Base-by-base conservation (phyloP, 2,113 vertebrate species). In the Hucho hucho region DNA sequence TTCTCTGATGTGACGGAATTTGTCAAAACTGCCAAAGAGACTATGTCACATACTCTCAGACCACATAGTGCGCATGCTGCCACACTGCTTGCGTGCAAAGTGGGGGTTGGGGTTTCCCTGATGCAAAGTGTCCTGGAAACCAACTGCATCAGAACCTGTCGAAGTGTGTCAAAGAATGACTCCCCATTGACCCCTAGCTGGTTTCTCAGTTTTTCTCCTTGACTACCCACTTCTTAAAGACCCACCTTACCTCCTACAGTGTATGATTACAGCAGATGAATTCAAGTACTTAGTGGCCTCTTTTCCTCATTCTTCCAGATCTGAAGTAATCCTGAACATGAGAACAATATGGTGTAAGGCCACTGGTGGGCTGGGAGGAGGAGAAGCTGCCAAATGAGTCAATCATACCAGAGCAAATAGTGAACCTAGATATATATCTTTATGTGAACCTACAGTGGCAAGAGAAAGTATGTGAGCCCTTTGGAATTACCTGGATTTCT, bases 361-460 rank as follows among this genome's bases (percentile, higher is more conserved):
- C 77, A 2, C 78, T 25, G 28, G 78, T 49, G 83, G 79, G 77
- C 79, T 67, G 69, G 81, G 69, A 71, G 4, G 37, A 43, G 37
- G 65, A 76, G 71, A 47, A 24, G 69, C 75, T 85, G 85, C 85
- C 85, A 87, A 83, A 84, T 83, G 77, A 85, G 72, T 82, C 84
- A 68, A 81, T 80, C 79, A 61, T 79, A 84, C 84, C 77, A 71
- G 64, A 37, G 69, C 69, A 66, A 32, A 32, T 6, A 32, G 6
- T 32, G 32, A 32, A 73, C 80, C 82, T 73, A 65, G 79, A 87
- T 75, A 6, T 16, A n/a, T 56, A 87, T 84, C 82, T 81, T 83
- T 76, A 82, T 77, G 79, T 70, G 75, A 86, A 82, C 66, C 20
- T 43, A 32, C 32, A 32, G 6, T 32, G 6, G 32, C 32, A 32